Base-by-base conservation (phyloP, 1,140 invertebrate genomes). In the Goniozus legneri region DNA sequence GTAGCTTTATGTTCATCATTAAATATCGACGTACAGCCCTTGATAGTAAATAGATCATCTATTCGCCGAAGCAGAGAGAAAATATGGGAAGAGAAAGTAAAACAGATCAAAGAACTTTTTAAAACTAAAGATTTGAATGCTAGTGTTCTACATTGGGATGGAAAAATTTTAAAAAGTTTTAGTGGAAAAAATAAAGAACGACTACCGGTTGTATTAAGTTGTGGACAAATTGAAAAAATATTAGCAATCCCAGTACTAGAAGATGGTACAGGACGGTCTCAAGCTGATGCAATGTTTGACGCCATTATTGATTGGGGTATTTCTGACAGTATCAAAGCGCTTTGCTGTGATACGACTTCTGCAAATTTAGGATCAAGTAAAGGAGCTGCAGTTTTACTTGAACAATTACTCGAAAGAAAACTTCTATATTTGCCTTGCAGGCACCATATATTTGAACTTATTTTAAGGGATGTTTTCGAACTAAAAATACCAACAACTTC, bases 401-500 rank as follows among this genome's bases (percentile, higher is more conserved):
- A 47, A 41, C 39, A 47, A n/a, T 14, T 14, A 6, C 38, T 52
- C 22, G 24, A 44, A 20, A 21, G 38, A 35, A 42, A 44, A 19
- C 19, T 51, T 16, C 33, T 52, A 33, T 34, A 24, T 22, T 39
- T 39, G 22, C 44, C 50, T 3, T 52, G 50, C 39, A 38, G 50
- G 4, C 44, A 52, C 27, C 45, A 49, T 27, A 49, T 54, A 21
- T 54, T 42, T 41, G 44, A 54, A 31, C 31, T 52, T 41, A 22
- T 44, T 35, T 24, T 41, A 54, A 21, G 31, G 35, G 13, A 34
- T 12, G 51, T 47, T 14, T 52, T 47, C 21, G 41, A 52, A 34
- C 14, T 38, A 49, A 18, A 46, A 19, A 52, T 63, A 37, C 49
- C 37, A 22, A 45, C 36, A 40, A 59, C 64, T 8, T 54, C 52